Evolutionary conservation across 2,113 vertebrate genomes (phyloP).

Genomic region (Phyllostomus hastatus): DNA sequence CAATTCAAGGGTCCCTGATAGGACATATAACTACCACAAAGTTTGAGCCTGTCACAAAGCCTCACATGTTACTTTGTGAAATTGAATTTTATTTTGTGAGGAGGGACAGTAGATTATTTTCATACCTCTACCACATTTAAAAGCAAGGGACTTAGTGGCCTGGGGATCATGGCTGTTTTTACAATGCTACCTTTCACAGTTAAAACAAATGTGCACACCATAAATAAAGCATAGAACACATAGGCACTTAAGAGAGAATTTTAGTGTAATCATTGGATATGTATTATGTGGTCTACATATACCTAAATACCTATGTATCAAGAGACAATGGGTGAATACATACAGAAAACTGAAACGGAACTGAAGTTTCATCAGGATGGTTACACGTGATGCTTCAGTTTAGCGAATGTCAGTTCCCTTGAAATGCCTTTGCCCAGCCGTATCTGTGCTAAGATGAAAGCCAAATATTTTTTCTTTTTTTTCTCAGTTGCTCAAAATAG

Average conservation of each 20-base stretch:
- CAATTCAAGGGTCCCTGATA: not conserved
- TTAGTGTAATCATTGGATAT: not conserved
- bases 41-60: not conserved
- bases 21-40: not conserved
- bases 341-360: not conserved
- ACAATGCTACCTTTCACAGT: not conserved
- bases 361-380: not conserved
- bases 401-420: not conserved
- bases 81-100: not conserved
- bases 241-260: not conserved
- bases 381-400: not conserved
- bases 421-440: not conserved
- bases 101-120: not conserved
- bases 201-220: not conserved
- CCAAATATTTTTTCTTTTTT: not conserved
- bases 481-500: not conserved
- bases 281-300: not conserved
- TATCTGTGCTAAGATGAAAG: constrained; percentile 32
- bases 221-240: not conserved
- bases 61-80: not conserved
- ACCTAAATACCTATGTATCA: not conserved
- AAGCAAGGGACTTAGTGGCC: not conserved
- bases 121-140: not conserved
- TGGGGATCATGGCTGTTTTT: not conserved
- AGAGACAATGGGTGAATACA: not conserved